A percentile compares a stretch with the other conserved stretches of the same genome.
Conservation (phyloP, 2,113 vertebrate genomes). For the Chionodraco myersi region DNA sequence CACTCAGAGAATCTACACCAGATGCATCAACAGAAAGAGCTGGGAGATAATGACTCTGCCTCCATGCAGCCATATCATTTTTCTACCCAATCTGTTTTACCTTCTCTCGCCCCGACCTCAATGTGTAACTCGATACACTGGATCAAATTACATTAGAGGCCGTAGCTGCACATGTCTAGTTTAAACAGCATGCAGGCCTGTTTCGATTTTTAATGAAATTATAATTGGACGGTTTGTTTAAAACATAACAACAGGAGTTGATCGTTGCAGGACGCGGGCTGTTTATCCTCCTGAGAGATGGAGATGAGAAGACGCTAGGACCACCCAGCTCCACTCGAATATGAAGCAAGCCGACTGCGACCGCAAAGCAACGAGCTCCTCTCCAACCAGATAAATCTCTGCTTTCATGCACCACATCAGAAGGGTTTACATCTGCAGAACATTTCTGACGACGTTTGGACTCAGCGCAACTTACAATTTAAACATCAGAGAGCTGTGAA, state of each 20-base stretch:
- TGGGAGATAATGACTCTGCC: conserved; percentile 30
- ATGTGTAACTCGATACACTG: conserved; percentile 37
- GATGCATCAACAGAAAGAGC: conserved; percentile 53
- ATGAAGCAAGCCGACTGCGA: conserved; percentile 54
- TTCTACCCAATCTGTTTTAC: conserved; percentile 33
- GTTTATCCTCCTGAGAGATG: conserved; percentile 67
- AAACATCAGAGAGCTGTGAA: conserved; percentile 76
- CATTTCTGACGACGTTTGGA: conserved; percentile 72
- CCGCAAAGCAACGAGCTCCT: conserved; percentile 60
- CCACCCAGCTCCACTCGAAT: conserved; percentile 69
- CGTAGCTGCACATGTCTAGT: conserved; percentile 29
- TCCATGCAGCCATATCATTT: conserved; percentile 37
- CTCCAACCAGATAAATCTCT: conserved; percentile 75
- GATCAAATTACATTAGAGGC: conserved; percentile 37
- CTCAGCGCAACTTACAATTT: conserved; percentile 59
- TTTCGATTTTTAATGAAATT: conserved; percentile 51
- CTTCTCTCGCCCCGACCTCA: conserved; percentile 45
- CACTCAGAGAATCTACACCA: conserved; percentile 54
- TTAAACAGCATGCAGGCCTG: conserved; percentile 22
- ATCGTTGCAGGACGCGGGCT: conserved; percentile 37
- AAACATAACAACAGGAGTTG: conserved; percentile 53
- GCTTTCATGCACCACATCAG: conserved; percentile 80
- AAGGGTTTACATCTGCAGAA: conserved; percentile 81
- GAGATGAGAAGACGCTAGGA: conserved; percentile 58
- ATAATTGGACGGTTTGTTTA: conserved; percentile 53